A percentile compares a stretch with the other conserved stretches of the same genome.
These are phyloP conservation scores for Diprion similis DNA, from an alignment of 1,140 invertebrate species.

Conservation along the genomic window DNA sequence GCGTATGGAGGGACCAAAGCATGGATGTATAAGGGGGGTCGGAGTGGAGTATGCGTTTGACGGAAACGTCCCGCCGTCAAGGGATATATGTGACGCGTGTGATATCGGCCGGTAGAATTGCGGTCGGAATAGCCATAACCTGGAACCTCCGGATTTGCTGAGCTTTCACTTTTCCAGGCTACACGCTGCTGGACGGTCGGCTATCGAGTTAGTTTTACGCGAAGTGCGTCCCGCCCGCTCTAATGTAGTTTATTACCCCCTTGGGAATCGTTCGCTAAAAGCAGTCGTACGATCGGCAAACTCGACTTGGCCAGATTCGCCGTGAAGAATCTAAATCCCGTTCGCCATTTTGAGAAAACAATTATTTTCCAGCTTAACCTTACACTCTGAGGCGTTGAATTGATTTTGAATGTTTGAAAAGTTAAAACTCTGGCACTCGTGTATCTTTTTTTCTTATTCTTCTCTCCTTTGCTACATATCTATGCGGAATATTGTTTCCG, in stretches of 20 bases:
- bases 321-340: too few relatives aligned
- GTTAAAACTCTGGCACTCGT: too few relatives aligned
- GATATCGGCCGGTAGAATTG: conserved; percentile 14
- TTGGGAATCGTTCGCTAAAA: conserved; percentile 26
- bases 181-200: neutral
- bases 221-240: conserved; percentile 22
- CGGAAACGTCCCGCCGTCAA: conserved; percentile 23
- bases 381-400: too few relatives aligned
- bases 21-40: conserved; percentile 11
- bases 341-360: too few relatives aligned
- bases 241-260: conserved; percentile 36
- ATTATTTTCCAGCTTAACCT: neutral
- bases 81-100: conserved; percentile 25
- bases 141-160: conserved; percentile 30
- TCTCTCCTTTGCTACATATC: too few relatives aligned
- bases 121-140: neutral
- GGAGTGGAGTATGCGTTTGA: conserved; percentile 23
- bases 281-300: neutral
- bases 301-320: neutral
- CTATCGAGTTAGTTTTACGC: conserved; percentile 34
- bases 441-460: too few relatives aligned
- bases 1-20: neutral
- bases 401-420: too few relatives aligned
- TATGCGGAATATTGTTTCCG: too few relatives aligned
- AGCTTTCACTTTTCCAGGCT: conserved; percentile 40